These are phyloP conservation scores for Caloenas nicobarica DNA, from an alignment of 2,113 vertebrate species.

Conservation along the genomic window DNA sequence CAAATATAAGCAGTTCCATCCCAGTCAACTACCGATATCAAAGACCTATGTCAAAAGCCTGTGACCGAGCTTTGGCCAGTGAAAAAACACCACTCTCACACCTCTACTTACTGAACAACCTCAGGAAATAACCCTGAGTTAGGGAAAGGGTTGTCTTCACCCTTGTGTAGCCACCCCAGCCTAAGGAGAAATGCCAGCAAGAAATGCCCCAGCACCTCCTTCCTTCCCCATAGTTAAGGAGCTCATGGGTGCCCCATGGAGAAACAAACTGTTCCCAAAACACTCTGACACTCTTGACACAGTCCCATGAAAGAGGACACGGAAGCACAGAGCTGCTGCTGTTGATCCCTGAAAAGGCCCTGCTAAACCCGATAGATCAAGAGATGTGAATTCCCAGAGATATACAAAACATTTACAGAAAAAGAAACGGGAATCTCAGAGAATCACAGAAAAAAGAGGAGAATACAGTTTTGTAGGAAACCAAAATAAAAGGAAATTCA, in stretches of 20 bases:
- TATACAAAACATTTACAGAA: background rate
- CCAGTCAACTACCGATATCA: background rate
- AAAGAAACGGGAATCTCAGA: background rate
- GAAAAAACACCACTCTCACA: background rate
- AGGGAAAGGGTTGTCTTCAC: background rate
- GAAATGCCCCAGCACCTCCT: background rate
- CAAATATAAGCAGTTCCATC: background rate
- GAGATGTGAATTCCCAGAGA: background rate
- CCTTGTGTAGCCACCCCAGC: background rate
- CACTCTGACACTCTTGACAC: background rate
- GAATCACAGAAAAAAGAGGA: rapidly evolving
- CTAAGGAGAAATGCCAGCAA: background rate
- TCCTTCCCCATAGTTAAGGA: background rate
- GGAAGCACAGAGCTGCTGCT: background rate
- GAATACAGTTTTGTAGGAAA: background rate
- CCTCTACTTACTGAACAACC: background rate
- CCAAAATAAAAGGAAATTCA: background rate
- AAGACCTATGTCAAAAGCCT: background rate
- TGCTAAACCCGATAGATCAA: background rate
- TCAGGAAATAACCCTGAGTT: background rate
- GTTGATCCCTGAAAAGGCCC: background rate
- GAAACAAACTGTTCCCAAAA: background rate
- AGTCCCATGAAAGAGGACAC: background rate
- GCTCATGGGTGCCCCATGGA: background rate
- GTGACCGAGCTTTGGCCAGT: background rate